Evolutionary conservation across 2,888 invertebrate genomes (phyloP).

Genomic region (Cantharis nigra): DNA sequence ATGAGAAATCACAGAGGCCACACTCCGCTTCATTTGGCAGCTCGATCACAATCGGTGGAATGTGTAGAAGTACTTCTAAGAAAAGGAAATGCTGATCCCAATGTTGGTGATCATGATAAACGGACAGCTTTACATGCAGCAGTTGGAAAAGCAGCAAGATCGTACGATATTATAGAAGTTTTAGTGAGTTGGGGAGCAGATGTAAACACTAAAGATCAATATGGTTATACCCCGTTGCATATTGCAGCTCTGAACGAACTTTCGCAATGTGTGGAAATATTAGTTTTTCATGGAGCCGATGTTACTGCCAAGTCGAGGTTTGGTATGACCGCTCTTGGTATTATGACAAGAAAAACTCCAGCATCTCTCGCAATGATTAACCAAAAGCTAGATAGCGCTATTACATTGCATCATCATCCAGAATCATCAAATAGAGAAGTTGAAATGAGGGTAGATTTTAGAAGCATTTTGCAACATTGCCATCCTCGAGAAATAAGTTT

Average conservation of each 20-base stretch:
- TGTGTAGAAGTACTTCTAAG: constrained; percentile 78
- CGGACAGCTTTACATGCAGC: constrained; percentile 83
- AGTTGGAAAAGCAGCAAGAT: constrained; percentile 79
- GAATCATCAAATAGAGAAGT: constrained; percentile 79
- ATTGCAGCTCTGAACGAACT: constrained; percentile 85
- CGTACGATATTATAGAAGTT: constrained; percentile 79
- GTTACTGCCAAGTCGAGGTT: constrained; percentile 88
- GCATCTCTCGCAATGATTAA: constrained; percentile 82
- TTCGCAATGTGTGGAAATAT: constrained; percentile 81
- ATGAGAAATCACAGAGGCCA: constrained; percentile 78
- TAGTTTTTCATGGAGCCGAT: constrained; percentile 85
- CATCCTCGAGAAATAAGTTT: constrained; percentile 85
- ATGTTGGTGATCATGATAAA: constrained; percentile 79
- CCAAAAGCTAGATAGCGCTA: constrained; percentile 79
- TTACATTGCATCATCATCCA: constrained; percentile 77
- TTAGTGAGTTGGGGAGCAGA: constrained; percentile 80
- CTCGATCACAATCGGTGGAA: constrained; percentile 78
- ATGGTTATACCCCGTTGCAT: constrained; percentile 84
- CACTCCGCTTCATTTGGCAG: constrained; percentile 84
- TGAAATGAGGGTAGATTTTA: constrained; percentile 80
- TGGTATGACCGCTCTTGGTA: constrained; percentile 83
- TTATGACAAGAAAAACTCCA: constrained; percentile 85
- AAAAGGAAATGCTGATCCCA: constrained; percentile 77
- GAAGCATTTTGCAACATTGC: constrained; percentile 80
- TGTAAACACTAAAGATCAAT: constrained; percentile 82